These are phyloP conservation scores for Adelosebastes latens DNA, from an alignment of 2,797 vertebrate genomes.

Conservation along the genomic window DNA sequence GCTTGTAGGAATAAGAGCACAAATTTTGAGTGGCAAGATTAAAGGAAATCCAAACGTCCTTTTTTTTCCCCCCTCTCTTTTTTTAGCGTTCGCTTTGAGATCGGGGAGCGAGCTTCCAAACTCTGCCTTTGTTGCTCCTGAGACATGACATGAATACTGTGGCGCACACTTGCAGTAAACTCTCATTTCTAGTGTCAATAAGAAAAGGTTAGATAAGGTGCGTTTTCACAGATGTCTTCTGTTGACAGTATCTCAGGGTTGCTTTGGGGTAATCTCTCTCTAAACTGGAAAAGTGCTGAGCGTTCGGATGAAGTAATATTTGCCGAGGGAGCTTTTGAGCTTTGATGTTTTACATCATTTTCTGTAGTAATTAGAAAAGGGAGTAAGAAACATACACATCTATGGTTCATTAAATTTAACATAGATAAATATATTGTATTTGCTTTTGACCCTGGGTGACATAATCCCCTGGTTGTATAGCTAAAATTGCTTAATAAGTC, in stretches of 20 bases:
- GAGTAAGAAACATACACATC: neutral
- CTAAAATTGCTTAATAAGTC: neutral
- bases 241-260: conserved; percentile 18
- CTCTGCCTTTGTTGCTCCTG: neutral
- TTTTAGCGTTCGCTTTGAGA: conserved; percentile 13
- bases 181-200: conserved; percentile 18
- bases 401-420: neutral
- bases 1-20: conserved; percentile 15
- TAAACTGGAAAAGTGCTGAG: conserved; percentile 8
- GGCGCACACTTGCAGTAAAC: neutral
- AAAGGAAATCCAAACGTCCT: conserved; percentile 22
- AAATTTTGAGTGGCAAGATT: conserved; percentile 30
- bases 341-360: neutral
- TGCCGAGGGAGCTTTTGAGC: neutral
- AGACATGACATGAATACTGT: conserved; percentile 20
- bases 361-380: neutral
- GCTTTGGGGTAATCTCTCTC: conserved; percentile 17
- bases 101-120: conserved; percentile 11
- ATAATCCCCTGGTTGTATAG: neutral
- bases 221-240: conserved; percentile 24
- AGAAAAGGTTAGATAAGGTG: conserved; percentile 29
- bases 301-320: conserved; percentile 8
- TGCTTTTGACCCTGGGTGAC: neutral
- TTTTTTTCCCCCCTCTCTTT: neutral
- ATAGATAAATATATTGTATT: neutral